Percentiles rank a stretch among this genome's conserved stretches.
These are phyloP conservation scores for Vidua chalybeata DNA, from an alignment of 2,113 vertebrate species.

Conservation along the genomic window DNA sequence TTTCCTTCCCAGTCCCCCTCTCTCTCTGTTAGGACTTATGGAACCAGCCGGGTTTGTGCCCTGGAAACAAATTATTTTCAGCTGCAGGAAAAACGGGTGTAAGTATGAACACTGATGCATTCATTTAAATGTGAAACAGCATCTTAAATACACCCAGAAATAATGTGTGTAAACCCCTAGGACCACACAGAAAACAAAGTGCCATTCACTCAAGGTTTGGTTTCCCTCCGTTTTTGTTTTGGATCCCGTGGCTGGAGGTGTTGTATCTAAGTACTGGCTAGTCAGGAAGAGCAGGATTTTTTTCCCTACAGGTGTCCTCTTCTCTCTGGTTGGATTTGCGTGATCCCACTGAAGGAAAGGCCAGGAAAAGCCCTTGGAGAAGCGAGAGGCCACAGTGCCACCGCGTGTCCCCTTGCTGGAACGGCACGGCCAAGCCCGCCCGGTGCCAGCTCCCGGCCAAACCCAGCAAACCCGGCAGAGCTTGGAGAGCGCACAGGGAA, in stretches of 20 bases:
- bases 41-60: background rate
- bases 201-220: accelerated
- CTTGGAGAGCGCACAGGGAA: accelerated
- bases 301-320: background rate
- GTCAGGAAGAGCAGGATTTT: background rate
- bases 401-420: background rate
- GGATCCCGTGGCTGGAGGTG: background rate
- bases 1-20: background rate
- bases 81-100: background rate
- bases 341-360: accelerated
- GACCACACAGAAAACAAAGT: background rate
- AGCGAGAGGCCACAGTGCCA: background rate
- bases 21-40: accelerated
- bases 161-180: accelerated
- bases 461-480: too few species aligned
- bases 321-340: background rate
- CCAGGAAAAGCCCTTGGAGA: accelerated
- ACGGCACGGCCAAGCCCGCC: background rate
- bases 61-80: background rate
- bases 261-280: background rate
- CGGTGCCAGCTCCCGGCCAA: accelerated
- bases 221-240: background rate
- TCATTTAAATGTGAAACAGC: background rate
- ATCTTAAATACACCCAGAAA: background rate
- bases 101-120: background rate